phyloP scores from a whole-genome alignment of 2,888 invertebrate genomes.

The Cyaniris semiargus region DNA sequence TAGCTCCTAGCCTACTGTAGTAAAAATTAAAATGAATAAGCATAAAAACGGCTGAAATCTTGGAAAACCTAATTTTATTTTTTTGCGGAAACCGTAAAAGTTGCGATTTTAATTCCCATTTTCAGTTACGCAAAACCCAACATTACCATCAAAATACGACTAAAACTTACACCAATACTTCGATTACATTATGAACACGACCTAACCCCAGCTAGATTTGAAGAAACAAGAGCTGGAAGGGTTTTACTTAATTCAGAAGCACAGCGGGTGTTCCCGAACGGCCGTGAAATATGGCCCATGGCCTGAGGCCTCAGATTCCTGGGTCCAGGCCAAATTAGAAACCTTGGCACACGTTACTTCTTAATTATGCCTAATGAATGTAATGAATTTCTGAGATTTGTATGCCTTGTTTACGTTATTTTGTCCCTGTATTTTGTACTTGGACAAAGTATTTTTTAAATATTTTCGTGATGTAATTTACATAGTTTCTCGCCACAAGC shows the following conservation, averaged over 20 bases:
- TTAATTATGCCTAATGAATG: constrained; percentile 16
- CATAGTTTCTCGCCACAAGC: neutral
- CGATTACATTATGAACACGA: constrained; percentile 47
- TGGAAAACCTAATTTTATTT: too few species aligned
- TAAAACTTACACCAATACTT: neutral
- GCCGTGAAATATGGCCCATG: constrained; percentile 77
- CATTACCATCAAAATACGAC: too few species aligned
- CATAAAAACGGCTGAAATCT: too few species aligned
- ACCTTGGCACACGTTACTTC: constrained; percentile 17
- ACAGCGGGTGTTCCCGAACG: constrained; percentile 83
- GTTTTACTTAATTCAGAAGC: constrained; percentile 87
- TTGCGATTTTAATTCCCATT: neutral
- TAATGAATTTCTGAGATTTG: constrained; percentile 13
- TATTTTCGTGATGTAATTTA: neutral
- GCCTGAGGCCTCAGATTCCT: constrained; percentile 67
- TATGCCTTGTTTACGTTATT: neutral
- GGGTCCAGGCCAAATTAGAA: constrained; percentile 41
- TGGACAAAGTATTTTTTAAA: neutral
- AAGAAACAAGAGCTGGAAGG: constrained; percentile 84
- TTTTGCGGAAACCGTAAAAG: too few species aligned
- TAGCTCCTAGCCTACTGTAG: too few species aligned
- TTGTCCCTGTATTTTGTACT: neutral
- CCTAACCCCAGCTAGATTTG: constrained; percentile 75
- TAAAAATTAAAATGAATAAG: too few species aligned
- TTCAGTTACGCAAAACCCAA: neutral